These are phyloP conservation scores for Dione vanillae DNA, from an alignment of 2,888 invertebrate genomes.

Conservation along the genomic window DNA sequence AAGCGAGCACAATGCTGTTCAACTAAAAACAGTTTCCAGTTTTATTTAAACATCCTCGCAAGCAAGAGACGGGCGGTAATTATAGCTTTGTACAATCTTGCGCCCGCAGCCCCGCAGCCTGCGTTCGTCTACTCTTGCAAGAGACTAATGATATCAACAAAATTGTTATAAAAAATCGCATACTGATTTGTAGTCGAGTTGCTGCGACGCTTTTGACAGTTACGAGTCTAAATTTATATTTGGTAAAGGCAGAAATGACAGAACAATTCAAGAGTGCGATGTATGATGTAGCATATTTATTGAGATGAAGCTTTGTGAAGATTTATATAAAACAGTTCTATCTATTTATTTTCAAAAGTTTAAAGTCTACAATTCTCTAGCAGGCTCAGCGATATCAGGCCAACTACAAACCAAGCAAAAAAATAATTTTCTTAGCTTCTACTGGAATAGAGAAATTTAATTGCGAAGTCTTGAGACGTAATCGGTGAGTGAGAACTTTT, in stretches of 20 bases:
- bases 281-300: no score
- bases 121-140: not conserved
- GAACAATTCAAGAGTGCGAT: no score
- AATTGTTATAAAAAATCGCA: not conserved
- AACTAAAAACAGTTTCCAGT: slow-evolving; percentile 1
- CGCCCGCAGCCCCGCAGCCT: slow-evolving; percentile 5
- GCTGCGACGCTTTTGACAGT: no score
- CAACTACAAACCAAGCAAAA: slow-evolving; percentile 5
- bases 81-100: slow-evolving; percentile 23
- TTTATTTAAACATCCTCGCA: slow-evolving; percentile 6
- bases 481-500: slow-evolving; percentile 35
- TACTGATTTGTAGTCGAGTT: not conserved
- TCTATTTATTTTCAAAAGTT: not conserved
- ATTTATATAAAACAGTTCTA: no score
- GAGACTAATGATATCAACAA: not conserved
- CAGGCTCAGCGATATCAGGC: not conserved
- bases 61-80: slow-evolving; percentile 13
- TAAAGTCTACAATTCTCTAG: not conserved
- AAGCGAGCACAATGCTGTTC: not conserved
- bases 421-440: slow-evolving; percentile 22
- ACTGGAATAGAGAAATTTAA: slow-evolving; percentile 34
- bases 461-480: slow-evolving; percentile 34
- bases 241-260: no score
- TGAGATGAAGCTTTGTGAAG: no score
- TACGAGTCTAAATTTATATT: no score